A percentile compares a stretch with the other conserved stretches of the same genome.
Conservation (phyloP, 2,113 vertebrate species). For the Crotalus helleri region DNA sequence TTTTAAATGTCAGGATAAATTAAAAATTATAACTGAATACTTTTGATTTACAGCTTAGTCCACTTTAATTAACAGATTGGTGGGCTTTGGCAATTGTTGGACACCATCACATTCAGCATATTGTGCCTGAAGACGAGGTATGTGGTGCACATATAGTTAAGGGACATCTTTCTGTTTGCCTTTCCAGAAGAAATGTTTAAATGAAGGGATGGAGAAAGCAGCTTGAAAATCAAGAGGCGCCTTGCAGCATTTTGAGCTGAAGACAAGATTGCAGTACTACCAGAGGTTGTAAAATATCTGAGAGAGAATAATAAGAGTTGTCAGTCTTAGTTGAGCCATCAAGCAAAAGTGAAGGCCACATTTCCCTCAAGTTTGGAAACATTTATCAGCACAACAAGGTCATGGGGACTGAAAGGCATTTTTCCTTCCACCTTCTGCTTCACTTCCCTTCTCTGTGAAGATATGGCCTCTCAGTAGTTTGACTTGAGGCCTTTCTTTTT, state of each 20-base stretch:
- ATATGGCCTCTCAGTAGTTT: background rate
- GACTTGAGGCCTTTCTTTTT: constrained; percentile 19
- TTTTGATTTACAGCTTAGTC: background rate
- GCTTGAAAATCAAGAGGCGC: constrained; percentile 37
- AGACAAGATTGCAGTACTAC: constrained; percentile 28
- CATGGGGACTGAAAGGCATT: constrained; percentile 20
- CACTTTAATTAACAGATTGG: constrained; percentile 6
- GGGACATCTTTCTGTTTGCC: background rate
- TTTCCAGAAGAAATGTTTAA: constrained; percentile 22
- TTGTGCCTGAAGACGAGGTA: rapidly evolving
- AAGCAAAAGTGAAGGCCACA: constrained; percentile 41
- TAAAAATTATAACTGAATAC: background rate
- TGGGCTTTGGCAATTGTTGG: background rate
- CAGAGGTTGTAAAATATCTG: constrained; percentile 35
- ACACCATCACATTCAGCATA: background rate
- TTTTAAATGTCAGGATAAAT: background rate
- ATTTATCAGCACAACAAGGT: constrained; percentile 41
- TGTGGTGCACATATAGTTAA: rapidly evolving
- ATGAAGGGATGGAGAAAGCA: background rate
- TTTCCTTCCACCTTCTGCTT: constrained; percentile 15
- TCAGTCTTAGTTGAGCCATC: constrained; percentile 47
- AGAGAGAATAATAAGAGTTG: constrained; percentile 36
- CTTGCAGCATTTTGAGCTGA: background rate
- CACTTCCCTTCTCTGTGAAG: constrained; percentile 12
- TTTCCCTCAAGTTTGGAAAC: background rate